Evolutionary conservation across 2,113 vertebrate genomes (phyloP).

Genomic region (sheep (Ovis aries)): ARS-UI_Ramb_v3.0 NC_056069.1:2595501-2596000

Average conservation of each 20-base stretch:
- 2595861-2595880: neutral
- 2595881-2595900: neutral
- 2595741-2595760: neutral
- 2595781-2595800: neutral
- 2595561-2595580: neutral
- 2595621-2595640: neutral
- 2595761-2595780: neutral
- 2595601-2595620: neutral
- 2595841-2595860: neutral
- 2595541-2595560: neutral
- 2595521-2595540: neutral
- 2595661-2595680: neutral
- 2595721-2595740: neutral
- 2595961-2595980: neutral
- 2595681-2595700: neutral
- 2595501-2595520: conserved; percentile 6
- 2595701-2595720: neutral
- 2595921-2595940: neutral
- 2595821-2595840: neutral
- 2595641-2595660: neutral
- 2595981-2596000: neutral
- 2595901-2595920: neutral
- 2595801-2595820: neutral
- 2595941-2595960: neutral
- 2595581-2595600: neutral